A percentile compares a stretch with the other conserved stretches of the same genome.
Evolutionary conservation across 2,797 vertebrate species (phyloP).

Genomic region (Anabas testudineus): DNA sequence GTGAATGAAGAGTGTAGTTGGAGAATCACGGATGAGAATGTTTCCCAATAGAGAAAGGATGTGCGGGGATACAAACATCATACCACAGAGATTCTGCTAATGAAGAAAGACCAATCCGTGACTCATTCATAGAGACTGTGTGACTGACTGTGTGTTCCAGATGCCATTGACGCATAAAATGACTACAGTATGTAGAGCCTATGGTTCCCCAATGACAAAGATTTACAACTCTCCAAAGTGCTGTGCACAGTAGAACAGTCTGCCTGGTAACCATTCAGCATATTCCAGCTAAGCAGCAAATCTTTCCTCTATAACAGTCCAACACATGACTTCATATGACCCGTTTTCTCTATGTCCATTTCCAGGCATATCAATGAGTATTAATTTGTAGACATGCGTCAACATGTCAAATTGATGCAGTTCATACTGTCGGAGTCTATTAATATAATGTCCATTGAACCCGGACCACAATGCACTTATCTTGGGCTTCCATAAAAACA

Average conservation of each 20-base stretch:
- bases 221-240: slow-evolving; percentile 66
- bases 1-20: slow-evolving; percentile 29
- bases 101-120: slow-evolving; percentile 39
- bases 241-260: slow-evolving; percentile 46
- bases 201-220: slow-evolving; percentile 56
- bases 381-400: slow-evolving; percentile 51
- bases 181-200: slow-evolving; percentile 27
- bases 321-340: slow-evolving; percentile 64
- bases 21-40: slow-evolving; percentile 83
- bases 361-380: slow-evolving; percentile 23
- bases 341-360: slow-evolving; percentile 51
- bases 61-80: slow-evolving; percentile 84
- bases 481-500: slow-evolving; percentile 28
- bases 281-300: slow-evolving; percentile 56
- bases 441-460: slow-evolving; percentile 45
- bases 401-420: slow-evolving; percentile 32
- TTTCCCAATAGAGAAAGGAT: slow-evolving; percentile 83
- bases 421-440: slow-evolving; percentile 54
- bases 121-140: slow-evolving; percentile 58
- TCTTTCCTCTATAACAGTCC: slow-evolving; percentile 64
- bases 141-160: slow-evolving; percentile 61
- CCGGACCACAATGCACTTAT: slow-evolving; percentile 48
- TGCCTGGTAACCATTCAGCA: slow-evolving; percentile 61
- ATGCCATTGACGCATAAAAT: slow-evolving; percentile 64
- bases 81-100: slow-evolving; percentile 40